phyloP scores from a whole-genome alignment of 1,140 invertebrate genomes.

The Bombyx mori region DNA sequence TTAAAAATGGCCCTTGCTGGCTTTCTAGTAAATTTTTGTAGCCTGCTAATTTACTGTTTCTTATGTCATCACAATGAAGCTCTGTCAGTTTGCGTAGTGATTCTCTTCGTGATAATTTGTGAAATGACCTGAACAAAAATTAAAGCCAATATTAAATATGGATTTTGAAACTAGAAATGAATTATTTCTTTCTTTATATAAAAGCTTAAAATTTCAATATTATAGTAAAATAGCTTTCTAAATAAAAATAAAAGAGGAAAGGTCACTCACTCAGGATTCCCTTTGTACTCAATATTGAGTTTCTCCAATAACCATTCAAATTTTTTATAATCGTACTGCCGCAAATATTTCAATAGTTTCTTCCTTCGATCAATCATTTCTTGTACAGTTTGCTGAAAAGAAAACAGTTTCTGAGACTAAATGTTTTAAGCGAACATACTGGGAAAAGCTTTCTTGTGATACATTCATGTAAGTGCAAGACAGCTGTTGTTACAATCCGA shows the following conservation, averaged over 20 bases:
- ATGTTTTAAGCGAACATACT: too few relatives aligned
- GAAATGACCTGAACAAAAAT: constrained; percentile 37
- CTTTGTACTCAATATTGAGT: constrained; percentile 83
- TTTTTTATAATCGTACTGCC: constrained; percentile 83
- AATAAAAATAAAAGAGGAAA: background rate
- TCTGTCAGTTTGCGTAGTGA: constrained; percentile 76
- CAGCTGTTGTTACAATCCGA: too few relatives aligned
- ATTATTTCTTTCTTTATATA: background rate
- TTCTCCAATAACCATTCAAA: constrained; percentile 91
- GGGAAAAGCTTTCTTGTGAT: too few relatives aligned
- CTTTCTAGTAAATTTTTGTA: constrained; percentile 76
- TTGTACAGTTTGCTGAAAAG: constrained; percentile 69
- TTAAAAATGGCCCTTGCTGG: constrained; percentile 79
- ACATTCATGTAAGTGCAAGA: too few relatives aligned
- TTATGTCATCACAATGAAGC: constrained; percentile 78
- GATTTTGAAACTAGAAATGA: too few relatives aligned
- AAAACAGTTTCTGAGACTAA: too few relatives aligned
- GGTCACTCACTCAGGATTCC: constrained; percentile 72
- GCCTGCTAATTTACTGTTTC: constrained; percentile 74
- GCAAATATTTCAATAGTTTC: constrained; percentile 78
- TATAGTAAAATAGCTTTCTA: background rate
- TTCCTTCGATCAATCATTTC: constrained; percentile 84
- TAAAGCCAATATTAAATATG: too few relatives aligned
- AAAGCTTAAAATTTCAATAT: too few relatives aligned
- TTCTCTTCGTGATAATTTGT: constrained; percentile 77